Percentiles rank a stretch among this genome's conserved stretches.
These are phyloP conservation scores for Eurosta solidaginis DNA, from an alignment of 1,140 invertebrate genomes.

Conservation along the genomic window DNA sequence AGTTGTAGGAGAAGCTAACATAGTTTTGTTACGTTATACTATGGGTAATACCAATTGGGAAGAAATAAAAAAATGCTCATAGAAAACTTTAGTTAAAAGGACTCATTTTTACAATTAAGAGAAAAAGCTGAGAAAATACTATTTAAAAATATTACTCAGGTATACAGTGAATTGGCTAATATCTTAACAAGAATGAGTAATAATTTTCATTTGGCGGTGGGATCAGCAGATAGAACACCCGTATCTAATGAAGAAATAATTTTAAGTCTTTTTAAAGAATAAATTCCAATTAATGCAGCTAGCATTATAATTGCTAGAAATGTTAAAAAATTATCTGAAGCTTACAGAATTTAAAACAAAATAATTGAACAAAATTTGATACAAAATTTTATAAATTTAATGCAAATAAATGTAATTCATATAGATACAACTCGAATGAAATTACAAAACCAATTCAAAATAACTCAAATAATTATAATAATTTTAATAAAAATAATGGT, in stretches of 20 bases:
- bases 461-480: not conserved
- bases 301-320: not conserved
- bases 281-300: not conserved
- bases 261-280: not conserved
- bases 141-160: not conserved
- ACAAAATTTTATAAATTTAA: not conserved
- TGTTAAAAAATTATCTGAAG: not conserved
- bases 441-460: not conserved
- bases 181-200: slow-evolving; percentile 23
- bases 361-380: not conserved
- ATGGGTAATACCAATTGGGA: not conserved
- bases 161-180: not conserved
- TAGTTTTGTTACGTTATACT: not conserved
- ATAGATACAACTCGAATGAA: too few species aligned
- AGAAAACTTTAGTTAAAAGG: not conserved
- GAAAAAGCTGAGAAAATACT: not conserved
- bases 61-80: not conserved
- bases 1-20: slow-evolving; percentile 5
- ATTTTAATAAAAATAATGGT: not conserved
- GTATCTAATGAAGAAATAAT: not conserved
- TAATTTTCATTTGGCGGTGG: not conserved
- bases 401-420: not conserved
- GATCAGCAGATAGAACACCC: not conserved
- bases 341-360: not conserved
- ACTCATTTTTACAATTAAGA: not conserved